phyloP scores from a whole-genome alignment of 1,140 invertebrate genomes.

The Vanessa tameamea region DNA sequence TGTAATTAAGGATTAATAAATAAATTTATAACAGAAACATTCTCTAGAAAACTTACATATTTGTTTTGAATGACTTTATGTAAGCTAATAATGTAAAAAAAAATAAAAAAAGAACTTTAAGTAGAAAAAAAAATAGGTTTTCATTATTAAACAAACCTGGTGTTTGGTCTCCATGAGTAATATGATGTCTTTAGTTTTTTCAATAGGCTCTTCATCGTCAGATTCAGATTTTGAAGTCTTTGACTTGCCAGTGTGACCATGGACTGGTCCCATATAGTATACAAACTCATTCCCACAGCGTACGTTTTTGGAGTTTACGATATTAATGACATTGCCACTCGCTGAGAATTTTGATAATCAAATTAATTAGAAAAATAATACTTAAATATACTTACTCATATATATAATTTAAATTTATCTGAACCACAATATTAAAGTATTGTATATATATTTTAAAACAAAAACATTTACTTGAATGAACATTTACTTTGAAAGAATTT shows the following conservation, averaged over 20 bases:
- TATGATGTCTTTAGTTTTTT: conserved; percentile 66
- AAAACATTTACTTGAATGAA: too few species aligned
- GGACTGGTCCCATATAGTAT: conserved; percentile 65
- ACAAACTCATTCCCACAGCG: conserved; percentile 66
- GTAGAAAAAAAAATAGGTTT: neutral
- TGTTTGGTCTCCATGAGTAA: conserved; percentile 62
- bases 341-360: conserved; percentile 49
- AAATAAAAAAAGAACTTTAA: neutral
- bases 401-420: too few species aligned
- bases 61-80: too few species aligned
- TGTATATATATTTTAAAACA: too few species aligned
- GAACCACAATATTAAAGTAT: too few species aligned
- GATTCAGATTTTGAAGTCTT: conserved; percentile 33
- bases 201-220: conserved; percentile 53
- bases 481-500: too few species aligned
- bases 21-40: too few species aligned
- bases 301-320: conserved; percentile 67
- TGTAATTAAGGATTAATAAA: too few species aligned
- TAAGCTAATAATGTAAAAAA: neutral
- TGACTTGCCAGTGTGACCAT: conserved; percentile 34
- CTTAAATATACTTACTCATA: too few species aligned
- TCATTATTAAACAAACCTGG: conserved; percentile 43
- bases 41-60: too few species aligned
- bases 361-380: neutral
- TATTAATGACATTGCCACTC: conserved; percentile 73